phyloP scores from a whole-genome alignment of 2,113 vertebrate genomes.

The Siniperca chuatsi region DNA sequence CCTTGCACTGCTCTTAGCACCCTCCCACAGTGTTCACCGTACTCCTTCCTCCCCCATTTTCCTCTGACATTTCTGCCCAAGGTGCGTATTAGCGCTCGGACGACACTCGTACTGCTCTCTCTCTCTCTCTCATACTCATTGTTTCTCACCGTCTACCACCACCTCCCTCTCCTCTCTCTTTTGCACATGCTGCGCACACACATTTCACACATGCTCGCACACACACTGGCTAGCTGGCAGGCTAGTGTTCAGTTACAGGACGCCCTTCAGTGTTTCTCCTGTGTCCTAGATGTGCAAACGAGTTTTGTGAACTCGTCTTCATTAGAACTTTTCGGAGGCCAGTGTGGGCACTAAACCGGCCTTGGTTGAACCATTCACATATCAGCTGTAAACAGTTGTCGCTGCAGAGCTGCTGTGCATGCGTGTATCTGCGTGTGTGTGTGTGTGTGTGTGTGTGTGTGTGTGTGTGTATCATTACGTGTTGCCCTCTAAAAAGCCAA shows the following conservation, averaged over 20 bases:
- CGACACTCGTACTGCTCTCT: slow-evolving; percentile 35
- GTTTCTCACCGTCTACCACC: slow-evolving; percentile 27
- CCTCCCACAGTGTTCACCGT: slow-evolving; percentile 33
- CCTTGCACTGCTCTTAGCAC: slow-evolving; percentile 8
- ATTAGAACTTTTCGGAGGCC: slow-evolving; percentile 38
- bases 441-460: slow-evolving; percentile 38
- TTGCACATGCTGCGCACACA: slow-evolving; percentile 33
- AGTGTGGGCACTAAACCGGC: slow-evolving; percentile 5
- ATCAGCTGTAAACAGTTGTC: slow-evolving; percentile 59
- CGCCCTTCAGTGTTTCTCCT: slow-evolving; percentile 27
- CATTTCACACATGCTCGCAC: slow-evolving; percentile 44
- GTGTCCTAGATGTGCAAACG: slow-evolving; percentile 20
- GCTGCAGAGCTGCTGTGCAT: slow-evolving; percentile 42
- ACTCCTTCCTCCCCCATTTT: background rate
- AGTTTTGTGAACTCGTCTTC: slow-evolving; percentile 44
- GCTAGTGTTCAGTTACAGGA: slow-evolving; percentile 39
- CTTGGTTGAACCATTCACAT: slow-evolving; percentile 37
- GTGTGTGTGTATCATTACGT: slow-evolving; percentile 4
- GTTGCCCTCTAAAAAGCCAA: slow-evolving; percentile 58
- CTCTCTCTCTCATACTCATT: slow-evolving; percentile 25
- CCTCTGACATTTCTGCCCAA: slow-evolving; percentile 50
- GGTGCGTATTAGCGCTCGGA: slow-evolving; percentile 27
- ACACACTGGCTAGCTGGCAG: slow-evolving; percentile 39
- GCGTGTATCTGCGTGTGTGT: slow-evolving; percentile 36
- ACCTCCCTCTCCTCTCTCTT: slow-evolving; percentile 14